Evolutionary conservation across 2,797 vertebrate genomes (phyloP).

Genomic region (Anas flavirostris): DNA sequence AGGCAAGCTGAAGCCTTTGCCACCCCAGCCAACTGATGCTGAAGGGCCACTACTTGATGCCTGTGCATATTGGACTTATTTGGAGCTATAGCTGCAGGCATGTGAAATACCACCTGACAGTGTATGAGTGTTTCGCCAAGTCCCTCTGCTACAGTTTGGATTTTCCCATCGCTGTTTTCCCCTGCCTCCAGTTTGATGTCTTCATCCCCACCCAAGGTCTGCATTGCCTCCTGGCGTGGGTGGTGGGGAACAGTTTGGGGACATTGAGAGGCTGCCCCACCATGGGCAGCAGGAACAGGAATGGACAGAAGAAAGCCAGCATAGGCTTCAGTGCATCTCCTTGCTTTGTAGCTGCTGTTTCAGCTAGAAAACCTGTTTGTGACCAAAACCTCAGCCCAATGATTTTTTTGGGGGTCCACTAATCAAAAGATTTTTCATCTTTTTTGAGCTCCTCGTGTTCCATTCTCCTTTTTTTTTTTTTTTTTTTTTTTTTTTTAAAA

Average conservation of each 20-base stretch:
- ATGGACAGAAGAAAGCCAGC: not conserved
- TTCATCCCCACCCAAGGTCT: not conserved
- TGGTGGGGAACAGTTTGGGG: not conserved
- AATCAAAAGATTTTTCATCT: not conserved
- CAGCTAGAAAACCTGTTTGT: not conserved
- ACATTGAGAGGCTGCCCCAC: not conserved
- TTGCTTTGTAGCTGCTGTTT: not conserved
- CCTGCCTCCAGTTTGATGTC: not conserved
- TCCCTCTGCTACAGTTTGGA: not conserved
- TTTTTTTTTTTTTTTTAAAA: not conserved
- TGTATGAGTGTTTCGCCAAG: accelerated
- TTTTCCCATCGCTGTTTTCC: not conserved
- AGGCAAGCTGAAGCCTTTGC: not conserved
- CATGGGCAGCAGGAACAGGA: accelerated
- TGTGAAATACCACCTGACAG: not conserved
- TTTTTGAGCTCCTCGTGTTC: not conserved
- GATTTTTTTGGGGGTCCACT: not conserved
- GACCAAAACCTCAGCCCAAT: not conserved
- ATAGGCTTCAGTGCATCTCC: not conserved
- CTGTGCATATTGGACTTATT: not conserved
- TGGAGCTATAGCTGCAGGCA: not conserved
- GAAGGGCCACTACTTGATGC: not conserved
- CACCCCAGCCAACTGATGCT: not conserved
- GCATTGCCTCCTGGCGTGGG: not conserved
- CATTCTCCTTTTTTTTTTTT: not conserved